Conservation (phyloP, 23 tunicate genomes). For the Halocynthia roretzi region DNA sequence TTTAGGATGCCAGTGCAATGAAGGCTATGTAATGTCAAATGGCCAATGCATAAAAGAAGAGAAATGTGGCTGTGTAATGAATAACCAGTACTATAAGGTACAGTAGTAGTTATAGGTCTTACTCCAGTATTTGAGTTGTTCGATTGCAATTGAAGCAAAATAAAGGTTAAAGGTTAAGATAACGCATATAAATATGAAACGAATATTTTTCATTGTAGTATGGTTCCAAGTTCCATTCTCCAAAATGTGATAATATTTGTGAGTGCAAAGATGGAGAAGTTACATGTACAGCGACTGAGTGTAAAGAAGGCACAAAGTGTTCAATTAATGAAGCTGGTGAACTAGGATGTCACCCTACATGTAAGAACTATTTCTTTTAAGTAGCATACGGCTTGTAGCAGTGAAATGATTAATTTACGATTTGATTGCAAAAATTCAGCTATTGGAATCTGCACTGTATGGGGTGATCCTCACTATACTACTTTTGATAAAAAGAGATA, state of each 20-base stretch:
- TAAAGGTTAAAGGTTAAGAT: not conserved
- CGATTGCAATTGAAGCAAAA: not conserved
- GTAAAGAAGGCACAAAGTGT: conserved; percentile 33
- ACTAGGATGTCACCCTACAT: conserved; percentile 32
- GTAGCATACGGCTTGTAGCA: too few relatives aligned
- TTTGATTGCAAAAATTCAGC: not conserved
- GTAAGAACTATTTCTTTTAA: conserved; percentile 4
- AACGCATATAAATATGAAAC: not conserved
- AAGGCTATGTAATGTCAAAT: conserved; percentile 36
- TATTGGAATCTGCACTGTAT: conserved; percentile 27
- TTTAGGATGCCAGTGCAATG: conserved; percentile 37
- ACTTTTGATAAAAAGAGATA: conserved; percentile 31
- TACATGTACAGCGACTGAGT: conserved; percentile 18
- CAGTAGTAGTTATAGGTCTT: not conserved
- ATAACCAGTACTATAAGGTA: conserved; percentile 47
- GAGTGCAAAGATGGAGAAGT: conserved; percentile 31
- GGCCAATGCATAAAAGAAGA: conserved; percentile 13
- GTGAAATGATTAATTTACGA: not conserved
- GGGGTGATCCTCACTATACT: conserved; percentile 44
- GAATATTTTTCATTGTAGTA: not conserved
- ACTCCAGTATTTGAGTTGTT: not conserved
- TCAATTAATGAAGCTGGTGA: conserved; percentile 13
- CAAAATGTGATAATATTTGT: conserved; percentile 23
- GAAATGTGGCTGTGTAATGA: conserved; percentile 29
- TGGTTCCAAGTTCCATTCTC: conserved; percentile 16